These are phyloP conservation scores for Lucilia sericata DNA, from an alignment of 1,140 invertebrate species.

Conservation along the genomic window DNA sequence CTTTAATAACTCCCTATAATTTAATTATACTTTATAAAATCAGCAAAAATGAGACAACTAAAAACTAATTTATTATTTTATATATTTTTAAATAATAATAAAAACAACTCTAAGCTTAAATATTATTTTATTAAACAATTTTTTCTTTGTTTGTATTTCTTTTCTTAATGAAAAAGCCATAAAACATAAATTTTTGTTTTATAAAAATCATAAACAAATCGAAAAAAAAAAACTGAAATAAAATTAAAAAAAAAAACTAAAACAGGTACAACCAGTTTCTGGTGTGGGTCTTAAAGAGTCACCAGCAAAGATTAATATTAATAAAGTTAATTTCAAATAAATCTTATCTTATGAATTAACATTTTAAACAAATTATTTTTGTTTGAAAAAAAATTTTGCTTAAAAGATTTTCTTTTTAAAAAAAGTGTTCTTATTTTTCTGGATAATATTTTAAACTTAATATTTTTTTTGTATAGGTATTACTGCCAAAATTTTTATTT, in stretches of 20 bases:
- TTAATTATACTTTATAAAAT: not conserved
- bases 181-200: conserved; percentile 18
- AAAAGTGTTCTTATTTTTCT: too few species aligned
- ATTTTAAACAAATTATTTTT: not conserved
- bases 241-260: not conserved
- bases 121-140: not conserved
- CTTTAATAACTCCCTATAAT: not conserved
- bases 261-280: not conserved
- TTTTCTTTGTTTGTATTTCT: not conserved
- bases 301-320: not conserved
- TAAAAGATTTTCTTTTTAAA: too few species aligned
- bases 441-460: too few species aligned
- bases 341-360: not conserved
- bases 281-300: not conserved
- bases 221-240: too few species aligned
- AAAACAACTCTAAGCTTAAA: not conserved
- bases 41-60: not conserved
- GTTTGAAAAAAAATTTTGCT: too few species aligned
- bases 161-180: not conserved
- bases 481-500: too few species aligned
- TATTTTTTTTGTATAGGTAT: too few species aligned
- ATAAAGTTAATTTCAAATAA: not conserved
- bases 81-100: not conserved
- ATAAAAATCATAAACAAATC: conserved; percentile 10
- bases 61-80: conserved; percentile 14